These are phyloP conservation scores for Spinus pinus DNA, from an alignment of 2,797 vertebrate genomes.

Conservation along the genomic window DNA sequence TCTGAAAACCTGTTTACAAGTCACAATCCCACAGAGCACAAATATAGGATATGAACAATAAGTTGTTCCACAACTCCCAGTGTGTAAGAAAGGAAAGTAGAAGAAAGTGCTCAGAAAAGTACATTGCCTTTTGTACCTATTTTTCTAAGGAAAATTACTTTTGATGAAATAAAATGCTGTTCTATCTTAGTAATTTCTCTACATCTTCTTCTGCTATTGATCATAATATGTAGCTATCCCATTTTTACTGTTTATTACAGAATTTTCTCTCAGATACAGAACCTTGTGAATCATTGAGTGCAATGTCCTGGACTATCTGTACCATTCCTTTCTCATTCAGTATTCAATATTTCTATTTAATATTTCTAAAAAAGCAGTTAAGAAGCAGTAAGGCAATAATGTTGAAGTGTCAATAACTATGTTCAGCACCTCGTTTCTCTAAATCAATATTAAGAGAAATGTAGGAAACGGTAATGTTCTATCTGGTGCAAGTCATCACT, in stretches of 20 bases:
- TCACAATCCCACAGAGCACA: neutral
- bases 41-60: neutral
- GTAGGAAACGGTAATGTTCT: neutral
- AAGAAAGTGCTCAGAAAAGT: neutral
- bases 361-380: neutral
- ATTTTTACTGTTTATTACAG: neutral
- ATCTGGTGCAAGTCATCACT: conserved; percentile 6
- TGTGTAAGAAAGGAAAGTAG: neutral
- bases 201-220: neutral
- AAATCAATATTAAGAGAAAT: neutral
- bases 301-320: neutral
- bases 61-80: neutral
- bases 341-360: neutral
- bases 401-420: neutral
- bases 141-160: neutral
- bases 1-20: conserved; percentile 10
- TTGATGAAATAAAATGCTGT: neutral
- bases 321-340: neutral
- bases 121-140: neutral
- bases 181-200: neutral
- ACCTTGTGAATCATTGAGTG: neutral
- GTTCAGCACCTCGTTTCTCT: neutral
- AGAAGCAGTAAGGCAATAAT: neutral
- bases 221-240: neutral
- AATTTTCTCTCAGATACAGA: neutral